Evolutionary conservation across 2,113 vertebrate species (phyloP).

Genomic region (Oreochromis tanganicae): DNA sequence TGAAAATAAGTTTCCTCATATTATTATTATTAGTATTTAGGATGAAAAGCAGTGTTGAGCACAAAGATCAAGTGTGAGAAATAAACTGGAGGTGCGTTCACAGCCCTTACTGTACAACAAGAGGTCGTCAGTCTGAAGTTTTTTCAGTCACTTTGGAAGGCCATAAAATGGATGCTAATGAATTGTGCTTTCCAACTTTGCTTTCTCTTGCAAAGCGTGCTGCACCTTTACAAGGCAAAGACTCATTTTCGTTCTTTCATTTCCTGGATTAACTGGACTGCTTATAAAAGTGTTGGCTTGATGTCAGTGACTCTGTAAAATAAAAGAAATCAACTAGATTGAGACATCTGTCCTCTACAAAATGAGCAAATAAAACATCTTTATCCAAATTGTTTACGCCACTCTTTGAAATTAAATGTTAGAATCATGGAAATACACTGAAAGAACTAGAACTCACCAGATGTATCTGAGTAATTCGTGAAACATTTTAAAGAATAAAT

Average conservation of each 20-base stretch:
- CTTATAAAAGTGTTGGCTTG: slow-evolving; percentile 41
- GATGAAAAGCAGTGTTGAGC: not conserved
- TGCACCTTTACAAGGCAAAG: slow-evolving; percentile 43
- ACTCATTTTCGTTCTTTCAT: slow-evolving; percentile 32
- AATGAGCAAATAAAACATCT: slow-evolving; percentile 52
- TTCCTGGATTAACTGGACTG: slow-evolving; percentile 50
- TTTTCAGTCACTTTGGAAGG: not conserved
- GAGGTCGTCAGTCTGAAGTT: not conserved
- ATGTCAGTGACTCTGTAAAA: slow-evolving; percentile 51
- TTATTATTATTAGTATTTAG: fast-evolving
- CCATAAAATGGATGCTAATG: slow-evolving; percentile 22
- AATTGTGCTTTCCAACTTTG: slow-evolving; percentile 38
- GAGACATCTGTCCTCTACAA: slow-evolving; percentile 37
- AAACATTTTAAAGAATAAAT: not conserved
- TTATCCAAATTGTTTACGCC: slow-evolving; percentile 20
- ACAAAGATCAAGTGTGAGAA: not conserved
- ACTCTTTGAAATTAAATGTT: slow-evolving; percentile 49
- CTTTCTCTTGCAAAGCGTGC: slow-evolving; percentile 33
- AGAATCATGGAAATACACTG: not conserved
- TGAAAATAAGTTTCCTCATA: not conserved
- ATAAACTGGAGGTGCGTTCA: not conserved
- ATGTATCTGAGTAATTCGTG: not conserved
- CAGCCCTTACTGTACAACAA: not conserved
- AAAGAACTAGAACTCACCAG: not conserved
- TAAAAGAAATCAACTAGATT: slow-evolving; percentile 54